Conservation (phyloP, 2,888 invertebrate genomes). For the Sepioteuthis lessoniana region DNA sequence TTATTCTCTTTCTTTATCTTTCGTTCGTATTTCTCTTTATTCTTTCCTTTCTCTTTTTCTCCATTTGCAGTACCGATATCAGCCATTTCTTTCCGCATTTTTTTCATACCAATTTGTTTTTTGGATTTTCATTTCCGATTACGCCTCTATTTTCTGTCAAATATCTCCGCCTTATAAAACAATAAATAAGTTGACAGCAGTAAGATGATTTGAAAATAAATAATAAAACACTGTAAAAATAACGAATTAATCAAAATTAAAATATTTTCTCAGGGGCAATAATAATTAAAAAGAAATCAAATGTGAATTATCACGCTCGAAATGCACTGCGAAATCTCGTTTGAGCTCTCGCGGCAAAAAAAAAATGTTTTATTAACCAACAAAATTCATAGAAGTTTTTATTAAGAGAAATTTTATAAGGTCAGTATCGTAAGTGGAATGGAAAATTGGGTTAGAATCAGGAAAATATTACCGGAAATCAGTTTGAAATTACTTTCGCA, state of each 20-base stretch:
- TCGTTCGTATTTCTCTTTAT: too few relatives aligned
- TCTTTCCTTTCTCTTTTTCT: neutral
- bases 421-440: neutral
- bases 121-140: neutral
- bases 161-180: neutral
- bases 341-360: neutral
- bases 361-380: neutral
- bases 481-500: neutral
- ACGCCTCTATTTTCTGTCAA: neutral
- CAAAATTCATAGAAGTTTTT: neutral
- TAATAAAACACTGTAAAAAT: neutral
- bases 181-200: neutral
- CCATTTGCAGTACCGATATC: neutral
- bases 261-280: neutral
- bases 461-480: neutral
- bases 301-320: conserved; percentile 12
- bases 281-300: neutral
- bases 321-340: neutral
- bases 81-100: neutral
- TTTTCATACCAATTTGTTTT: too few relatives aligned
- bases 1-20: neutral
- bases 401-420: neutral
- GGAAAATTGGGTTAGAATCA: neutral
- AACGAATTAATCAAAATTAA: neutral
- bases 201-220: neutral